A percentile compares a stretch with the other conserved stretches of the same genome.
Conservation (phyloP, 2,797 vertebrate species). For the Phylloscopus collybita region DNA sequence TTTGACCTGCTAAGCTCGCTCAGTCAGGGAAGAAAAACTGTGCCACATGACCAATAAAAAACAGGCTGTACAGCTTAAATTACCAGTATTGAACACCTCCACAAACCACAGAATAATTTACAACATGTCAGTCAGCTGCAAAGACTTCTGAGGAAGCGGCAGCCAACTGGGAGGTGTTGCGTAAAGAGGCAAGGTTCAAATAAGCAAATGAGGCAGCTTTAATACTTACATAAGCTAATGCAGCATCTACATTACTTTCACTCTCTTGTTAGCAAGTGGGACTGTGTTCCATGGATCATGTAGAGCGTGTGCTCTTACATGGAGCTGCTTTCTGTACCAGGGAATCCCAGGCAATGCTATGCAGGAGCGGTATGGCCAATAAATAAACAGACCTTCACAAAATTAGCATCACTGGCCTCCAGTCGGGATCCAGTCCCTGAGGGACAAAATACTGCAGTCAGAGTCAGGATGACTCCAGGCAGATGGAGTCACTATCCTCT, state of each 20-base stretch:
- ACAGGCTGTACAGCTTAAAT: neutral
- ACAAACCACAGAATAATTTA: constrained; percentile 9
- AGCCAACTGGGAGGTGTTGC: neutral
- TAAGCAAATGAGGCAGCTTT: neutral
- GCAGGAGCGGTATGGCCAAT: neutral
- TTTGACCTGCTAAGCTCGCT: neutral
- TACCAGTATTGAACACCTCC: neutral
- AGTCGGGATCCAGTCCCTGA: neutral
- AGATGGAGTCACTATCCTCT: neutral
- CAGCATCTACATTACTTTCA: neutral
- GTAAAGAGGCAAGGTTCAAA: neutral
- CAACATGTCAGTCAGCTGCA: neutral
- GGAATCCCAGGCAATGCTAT: neutral
- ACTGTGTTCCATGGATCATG: neutral
- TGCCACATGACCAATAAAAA: neutral
- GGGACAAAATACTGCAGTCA: neutral
- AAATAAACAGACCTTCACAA: neutral
- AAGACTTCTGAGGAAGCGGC: neutral
- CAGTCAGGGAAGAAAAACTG: neutral
- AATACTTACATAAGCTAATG: neutral
- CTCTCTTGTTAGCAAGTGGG: neutral
- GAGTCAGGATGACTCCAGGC: neutral
- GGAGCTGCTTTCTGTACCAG: neutral
- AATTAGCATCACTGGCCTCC: neutral
- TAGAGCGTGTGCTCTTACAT: neutral